Evolutionary conservation across 2,113 vertebrate species (phyloP).

Genomic region (Zosterops hypoxanthus): DNA sequence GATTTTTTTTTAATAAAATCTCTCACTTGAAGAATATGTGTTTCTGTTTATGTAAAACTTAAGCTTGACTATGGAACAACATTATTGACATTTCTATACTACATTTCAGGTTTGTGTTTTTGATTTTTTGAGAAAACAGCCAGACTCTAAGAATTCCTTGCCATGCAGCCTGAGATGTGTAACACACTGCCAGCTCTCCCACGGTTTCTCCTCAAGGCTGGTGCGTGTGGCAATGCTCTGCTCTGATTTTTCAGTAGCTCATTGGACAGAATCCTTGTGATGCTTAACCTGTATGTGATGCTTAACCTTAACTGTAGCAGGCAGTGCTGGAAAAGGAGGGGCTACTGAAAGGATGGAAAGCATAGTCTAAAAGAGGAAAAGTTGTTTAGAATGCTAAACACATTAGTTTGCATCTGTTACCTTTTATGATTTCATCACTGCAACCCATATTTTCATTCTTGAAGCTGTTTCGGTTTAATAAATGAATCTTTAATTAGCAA

Average conservation of each 20-base stretch:
- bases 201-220: not conserved
- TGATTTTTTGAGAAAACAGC: not conserved
- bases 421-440: not conserved
- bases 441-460: not conserved
- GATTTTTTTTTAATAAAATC: not conserved
- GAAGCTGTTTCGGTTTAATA: not conserved
- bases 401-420: not conserved
- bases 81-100: slow-evolving; percentile 13
- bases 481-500: not conserved
- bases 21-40: not conserved
- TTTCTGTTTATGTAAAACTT: not conserved
- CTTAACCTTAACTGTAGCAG: too few relatives aligned
- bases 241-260: not conserved
- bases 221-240: not conserved
- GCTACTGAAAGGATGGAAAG: not conserved
- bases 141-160: not conserved
- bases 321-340: not conserved
- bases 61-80: not conserved
- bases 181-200: not conserved
- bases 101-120: not conserved
- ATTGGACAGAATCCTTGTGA: not conserved
- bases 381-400: not conserved
- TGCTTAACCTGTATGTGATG: not conserved
- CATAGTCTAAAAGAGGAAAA: not conserved
- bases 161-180: not conserved